These are phyloP conservation scores for Phrynocephalus forsythii DNA, from an alignment of 2,797 vertebrate species.

Conservation along the genomic window DNA sequence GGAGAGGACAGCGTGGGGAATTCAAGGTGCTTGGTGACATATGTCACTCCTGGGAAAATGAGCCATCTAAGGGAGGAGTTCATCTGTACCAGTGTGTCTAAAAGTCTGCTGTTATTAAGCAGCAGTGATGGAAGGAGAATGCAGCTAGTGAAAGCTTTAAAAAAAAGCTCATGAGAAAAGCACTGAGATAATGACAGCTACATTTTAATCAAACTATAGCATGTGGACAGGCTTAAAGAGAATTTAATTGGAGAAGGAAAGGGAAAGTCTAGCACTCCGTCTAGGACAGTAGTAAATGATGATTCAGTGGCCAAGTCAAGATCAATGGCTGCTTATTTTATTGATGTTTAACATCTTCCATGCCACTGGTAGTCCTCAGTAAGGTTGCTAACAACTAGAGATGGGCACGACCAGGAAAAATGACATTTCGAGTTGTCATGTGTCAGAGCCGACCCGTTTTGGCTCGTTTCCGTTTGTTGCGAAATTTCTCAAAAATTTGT, in stretches of 20 bases:
- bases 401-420: no score
- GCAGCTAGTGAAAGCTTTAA: constrained; percentile 56
- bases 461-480: no score
- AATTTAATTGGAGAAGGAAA: not conserved
- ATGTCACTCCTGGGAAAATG: constrained; percentile 79
- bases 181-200: constrained; percentile 51
- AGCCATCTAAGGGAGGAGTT: constrained; percentile 73
- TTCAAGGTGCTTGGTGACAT: constrained; percentile 75
- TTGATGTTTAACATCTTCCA: constrained; percentile 10
- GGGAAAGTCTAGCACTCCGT: not conserved
- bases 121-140: constrained; percentile 69
- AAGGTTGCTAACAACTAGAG: not conserved
- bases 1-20: constrained; percentile 68
- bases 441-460: no score
- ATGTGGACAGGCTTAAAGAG: constrained; percentile 11
- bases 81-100: constrained; percentile 72
- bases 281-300: not conserved
- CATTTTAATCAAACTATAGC: not conserved
- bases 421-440: no score
- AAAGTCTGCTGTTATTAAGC: constrained; percentile 66
- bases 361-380: not conserved
- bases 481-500: no score
- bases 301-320: not conserved
- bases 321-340: not conserved
- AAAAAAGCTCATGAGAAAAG: constrained; percentile 64